Conservation (phyloP, 53 echinoderm and acorn worm genomes). For the Glandiceps talaboti region DNA sequence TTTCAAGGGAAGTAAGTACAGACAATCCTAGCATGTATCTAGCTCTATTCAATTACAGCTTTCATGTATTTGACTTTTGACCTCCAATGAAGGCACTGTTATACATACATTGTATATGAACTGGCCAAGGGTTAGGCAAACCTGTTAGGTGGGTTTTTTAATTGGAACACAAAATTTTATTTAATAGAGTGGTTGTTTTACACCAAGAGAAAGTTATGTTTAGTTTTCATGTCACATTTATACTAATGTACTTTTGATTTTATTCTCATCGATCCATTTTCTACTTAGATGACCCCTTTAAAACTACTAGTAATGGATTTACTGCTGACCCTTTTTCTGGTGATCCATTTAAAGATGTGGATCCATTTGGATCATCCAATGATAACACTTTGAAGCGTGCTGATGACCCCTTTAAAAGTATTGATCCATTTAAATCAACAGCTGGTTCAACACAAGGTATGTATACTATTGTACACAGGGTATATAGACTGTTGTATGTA, state of each 20-base stretch:
- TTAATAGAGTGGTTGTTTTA: not conserved
- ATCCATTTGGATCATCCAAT: not conserved
- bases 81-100: too few species aligned
- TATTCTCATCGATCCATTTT: constrained; percentile 6
- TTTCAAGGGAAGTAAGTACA: constrained; percentile 62
- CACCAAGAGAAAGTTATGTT: not conserved
- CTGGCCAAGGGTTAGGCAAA: too few species aligned
- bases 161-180: too few species aligned
- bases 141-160: too few species aligned
- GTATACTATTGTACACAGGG: too few species aligned
- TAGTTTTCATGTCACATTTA: not conserved
- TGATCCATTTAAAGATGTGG: constrained; percentile 53
- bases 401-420: constrained; percentile 43
- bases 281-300: constrained; percentile 17
- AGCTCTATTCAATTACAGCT: too few species aligned
- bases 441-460: too few species aligned
- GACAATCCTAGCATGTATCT: too few species aligned
- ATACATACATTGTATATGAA: too few species aligned
- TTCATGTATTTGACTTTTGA: too few species aligned
- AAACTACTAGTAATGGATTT: constrained; percentile 16
- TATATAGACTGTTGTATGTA: too few species aligned
- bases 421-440: constrained; percentile 46
- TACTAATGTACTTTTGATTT: not conserved
- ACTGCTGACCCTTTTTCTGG: constrained; percentile 13
- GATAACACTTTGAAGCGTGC: not conserved